A percentile compares a stretch with the other conserved stretches of the same genome.
These are phyloP conservation scores for Mustela nigripes DNA, from an alignment of 2,113 vertebrate species.

Conservation along the genomic window DNA sequence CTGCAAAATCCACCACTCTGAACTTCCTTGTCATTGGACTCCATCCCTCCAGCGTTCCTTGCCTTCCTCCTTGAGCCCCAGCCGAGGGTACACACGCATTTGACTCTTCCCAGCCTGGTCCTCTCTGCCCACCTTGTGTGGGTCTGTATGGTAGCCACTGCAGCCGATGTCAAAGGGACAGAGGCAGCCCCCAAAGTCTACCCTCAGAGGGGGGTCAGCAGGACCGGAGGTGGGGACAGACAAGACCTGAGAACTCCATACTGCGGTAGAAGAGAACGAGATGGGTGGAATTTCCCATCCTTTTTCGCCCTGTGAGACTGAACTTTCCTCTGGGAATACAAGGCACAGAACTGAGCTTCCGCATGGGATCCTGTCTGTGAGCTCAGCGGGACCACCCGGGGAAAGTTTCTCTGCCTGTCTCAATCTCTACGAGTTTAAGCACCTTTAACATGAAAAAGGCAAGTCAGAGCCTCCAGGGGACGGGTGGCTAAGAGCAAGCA, in stretches of 20 bases:
- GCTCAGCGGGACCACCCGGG: neutral
- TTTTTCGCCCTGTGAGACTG: neutral
- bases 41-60: no score
- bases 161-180: neutral
- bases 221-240: constrained; percentile 4
- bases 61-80: neutral
- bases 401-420: constrained; percentile 70
- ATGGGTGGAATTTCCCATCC: neutral
- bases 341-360: neutral
- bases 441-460: neutral
- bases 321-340: constrained; percentile 76
- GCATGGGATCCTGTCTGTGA: neutral
- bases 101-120: neutral
- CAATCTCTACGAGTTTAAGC: neutral
- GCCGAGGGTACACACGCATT: neutral
- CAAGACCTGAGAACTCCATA: neutral
- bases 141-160: neutral
- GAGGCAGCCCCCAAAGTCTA: neutral
- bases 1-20: neutral
- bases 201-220: neutral
- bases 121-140: neutral
- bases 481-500: neutral
- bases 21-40: neutral
- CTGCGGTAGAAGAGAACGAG: neutral
- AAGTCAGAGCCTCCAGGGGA: neutral